Evolutionary conservation across 2,797 vertebrate genomes (phyloP).

Genomic region (Pseudochirops cupreus): DNA sequence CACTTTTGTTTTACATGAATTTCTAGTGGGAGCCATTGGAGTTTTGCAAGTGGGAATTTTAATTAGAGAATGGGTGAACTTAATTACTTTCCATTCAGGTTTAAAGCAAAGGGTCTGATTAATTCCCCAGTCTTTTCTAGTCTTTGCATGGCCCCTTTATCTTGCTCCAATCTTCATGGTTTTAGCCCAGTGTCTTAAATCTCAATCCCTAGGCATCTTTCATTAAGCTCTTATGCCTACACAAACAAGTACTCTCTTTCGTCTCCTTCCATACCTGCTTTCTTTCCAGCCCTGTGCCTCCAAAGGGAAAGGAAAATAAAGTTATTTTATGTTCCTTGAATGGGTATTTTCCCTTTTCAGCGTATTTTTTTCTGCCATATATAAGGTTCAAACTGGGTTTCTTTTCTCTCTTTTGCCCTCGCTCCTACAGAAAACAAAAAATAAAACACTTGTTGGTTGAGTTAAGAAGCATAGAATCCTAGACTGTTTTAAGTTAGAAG

Average conservation of each 20-base stretch:
- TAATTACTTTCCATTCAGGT: constrained; percentile 57
- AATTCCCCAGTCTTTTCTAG: constrained; percentile 25
- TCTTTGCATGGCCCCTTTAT: constrained; percentile 29
- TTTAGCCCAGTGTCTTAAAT: constrained; percentile 7
- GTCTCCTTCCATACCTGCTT: background rate
- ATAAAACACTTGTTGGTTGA: background rate
- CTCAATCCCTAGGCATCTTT: constrained; percentile 12
- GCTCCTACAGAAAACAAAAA: constrained; percentile 65
- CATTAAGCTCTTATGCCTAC: background rate
- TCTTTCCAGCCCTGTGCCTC: constrained; percentile 45
- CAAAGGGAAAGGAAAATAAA: constrained; percentile 48
- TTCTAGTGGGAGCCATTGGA: background rate
- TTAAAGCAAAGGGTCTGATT: constrained; percentile 27
- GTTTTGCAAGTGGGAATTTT: constrained; percentile 38
- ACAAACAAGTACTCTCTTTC: background rate
- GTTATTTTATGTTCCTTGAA: constrained; percentile 64
- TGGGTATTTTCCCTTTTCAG: constrained; percentile 57
- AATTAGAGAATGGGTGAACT: constrained; percentile 48
- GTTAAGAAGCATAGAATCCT: background rate
- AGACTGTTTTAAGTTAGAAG: constrained; percentile 56
- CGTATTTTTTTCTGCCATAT: constrained; percentile 66
- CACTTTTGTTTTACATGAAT: background rate
- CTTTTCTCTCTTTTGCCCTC: constrained; percentile 25
- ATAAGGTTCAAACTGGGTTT: constrained; percentile 69
- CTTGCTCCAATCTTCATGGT: background rate